phyloP scores from a whole-genome alignment of 2,113 vertebrate species.

The Gymnocephalus cernua region DNA sequence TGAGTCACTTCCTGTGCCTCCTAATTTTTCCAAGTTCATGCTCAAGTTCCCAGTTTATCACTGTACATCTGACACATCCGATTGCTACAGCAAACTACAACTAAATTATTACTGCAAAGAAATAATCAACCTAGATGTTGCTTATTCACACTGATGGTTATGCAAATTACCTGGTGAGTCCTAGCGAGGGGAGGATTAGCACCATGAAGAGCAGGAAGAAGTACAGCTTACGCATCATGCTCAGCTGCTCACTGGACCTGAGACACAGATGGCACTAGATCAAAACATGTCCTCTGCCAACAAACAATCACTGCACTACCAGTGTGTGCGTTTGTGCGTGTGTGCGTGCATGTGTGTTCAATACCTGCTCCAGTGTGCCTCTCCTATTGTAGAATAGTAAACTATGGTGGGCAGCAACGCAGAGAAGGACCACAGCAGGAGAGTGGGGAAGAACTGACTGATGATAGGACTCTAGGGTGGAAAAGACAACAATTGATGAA shows the following conservation, averaged over 20 bases:
- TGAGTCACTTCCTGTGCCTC: neutral
- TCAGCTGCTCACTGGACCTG: slow-evolving; percentile 92
- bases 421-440: slow-evolving; percentile 95
- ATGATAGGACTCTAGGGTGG: slow-evolving; percentile 88
- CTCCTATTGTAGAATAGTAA: slow-evolving; percentile 94
- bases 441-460: slow-evolving; percentile 97
- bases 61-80: neutral
- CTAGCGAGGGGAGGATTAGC: slow-evolving; percentile 94
- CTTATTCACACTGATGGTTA: neutral
- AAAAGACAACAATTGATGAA: neutral
- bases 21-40: neutral
- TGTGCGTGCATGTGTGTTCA: slow-evolving; percentile 15
- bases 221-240: slow-evolving; percentile 96
- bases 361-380: slow-evolving; percentile 96
- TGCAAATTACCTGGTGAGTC: slow-evolving; percentile 92
- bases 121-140: neutral
- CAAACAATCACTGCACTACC: neutral
- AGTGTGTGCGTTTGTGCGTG: slow-evolving; percentile 17
- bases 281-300: slow-evolving; percentile 6
- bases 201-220: slow-evolving; percentile 98
- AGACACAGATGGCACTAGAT: slow-evolving; percentile 25
- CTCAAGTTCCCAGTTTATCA: neutral
- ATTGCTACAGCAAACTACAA: neutral
- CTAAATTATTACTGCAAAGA: neutral
- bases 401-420: slow-evolving; percentile 92